These are phyloP conservation scores for Phaonia tiefii DNA, from an alignment of 2,888 invertebrate genomes.

Conservation along the genomic window DNA sequence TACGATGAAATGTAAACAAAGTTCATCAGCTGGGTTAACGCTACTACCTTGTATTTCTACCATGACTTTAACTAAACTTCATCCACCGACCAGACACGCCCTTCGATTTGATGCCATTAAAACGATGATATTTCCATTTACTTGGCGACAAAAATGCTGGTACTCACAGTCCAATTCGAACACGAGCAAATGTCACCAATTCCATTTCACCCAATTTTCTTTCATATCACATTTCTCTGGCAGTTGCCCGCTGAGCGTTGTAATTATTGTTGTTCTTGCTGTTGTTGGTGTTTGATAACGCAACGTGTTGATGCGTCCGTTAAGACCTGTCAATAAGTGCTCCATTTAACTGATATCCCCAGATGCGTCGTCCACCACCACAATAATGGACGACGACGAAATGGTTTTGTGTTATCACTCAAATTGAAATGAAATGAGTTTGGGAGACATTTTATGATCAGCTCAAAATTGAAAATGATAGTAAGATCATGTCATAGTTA, in stretches of 20 bases:
- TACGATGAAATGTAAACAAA: too few species aligned
- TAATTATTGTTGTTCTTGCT: too few species aligned
- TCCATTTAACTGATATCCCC: conserved; percentile 43
- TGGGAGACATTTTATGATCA: conserved; percentile 45
- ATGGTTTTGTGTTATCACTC: conserved; percentile 51
- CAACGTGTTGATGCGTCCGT: conserved; percentile 51
- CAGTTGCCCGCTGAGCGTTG: conserved; percentile 26
- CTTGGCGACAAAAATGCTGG: too few species aligned
- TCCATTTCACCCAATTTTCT: conserved; percentile 25
- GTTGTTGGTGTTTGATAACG: not conserved
- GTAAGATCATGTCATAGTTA: conserved; percentile 6
- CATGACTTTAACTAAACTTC: too few species aligned
- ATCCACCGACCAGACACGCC: too few species aligned
- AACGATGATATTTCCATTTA: too few species aligned
- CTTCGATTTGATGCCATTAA: too few species aligned
- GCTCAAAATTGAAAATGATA: conserved; percentile 29
- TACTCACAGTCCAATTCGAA: too few species aligned
- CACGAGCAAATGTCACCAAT: too few species aligned
- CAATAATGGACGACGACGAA: conserved; percentile 46
- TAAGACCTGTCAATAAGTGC: conserved; percentile 52
- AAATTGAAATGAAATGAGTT: conserved; percentile 31
- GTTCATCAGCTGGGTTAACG: too few species aligned
- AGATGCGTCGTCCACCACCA: conserved; percentile 45
- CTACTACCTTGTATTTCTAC: too few species aligned
- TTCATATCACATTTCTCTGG: not conserved